Base-by-base conservation (phyloP, 2,113 vertebrate species). In the Embiotoca jacksoni region DNA sequence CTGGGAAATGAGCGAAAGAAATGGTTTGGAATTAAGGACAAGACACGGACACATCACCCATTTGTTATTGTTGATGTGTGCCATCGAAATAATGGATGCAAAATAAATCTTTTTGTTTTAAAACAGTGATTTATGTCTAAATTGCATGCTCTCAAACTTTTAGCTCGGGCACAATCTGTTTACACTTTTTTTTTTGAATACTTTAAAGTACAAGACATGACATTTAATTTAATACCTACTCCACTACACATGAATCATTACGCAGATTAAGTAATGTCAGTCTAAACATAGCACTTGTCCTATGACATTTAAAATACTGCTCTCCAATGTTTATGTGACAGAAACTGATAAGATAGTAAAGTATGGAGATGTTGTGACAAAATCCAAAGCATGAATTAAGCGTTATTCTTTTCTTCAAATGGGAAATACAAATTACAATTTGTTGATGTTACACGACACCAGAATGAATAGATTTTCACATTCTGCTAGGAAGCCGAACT, bases 141-240 rank as follows among this genome's bases (percentile, higher is more conserved):
- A 3, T n/a, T 31, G 35, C 23, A 39, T 47, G 36, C 52, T 31
- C 32, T 73, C 3, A 33, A 60, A 75, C 6, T 0, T 61, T 67
- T 37, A 71, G 64, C 35, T 8, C 33, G 9, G 41, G 52, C 53
- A 44, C 9, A 37, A 56, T 8, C 10, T 4, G 37, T 41, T 3
- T 68, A n/a, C n/a, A 52, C 23, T 58, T 76, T 71, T 63, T 63
- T 23, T 23, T 74, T 69, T 6, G 16, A 74, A 74, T 35, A 66
- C 57, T 49, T 49, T 46, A 78, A 62, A 7, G 3, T 31, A 65
- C 37, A 80, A 39, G 7, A 75, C 56, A 30, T 69, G 71, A 77
- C 82, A 84, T 87, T 77, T 76, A 39, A 84, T 77, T 85, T 53
- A 58, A 16, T 56, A 49, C 66, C 31, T 44, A 46, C 73, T 84